Evolutionary conservation across 2,797 vertebrate genomes (phyloP), one percentile per base, ranked within the genome.

Genomic region (Harpagifer antarcticus): DNA sequence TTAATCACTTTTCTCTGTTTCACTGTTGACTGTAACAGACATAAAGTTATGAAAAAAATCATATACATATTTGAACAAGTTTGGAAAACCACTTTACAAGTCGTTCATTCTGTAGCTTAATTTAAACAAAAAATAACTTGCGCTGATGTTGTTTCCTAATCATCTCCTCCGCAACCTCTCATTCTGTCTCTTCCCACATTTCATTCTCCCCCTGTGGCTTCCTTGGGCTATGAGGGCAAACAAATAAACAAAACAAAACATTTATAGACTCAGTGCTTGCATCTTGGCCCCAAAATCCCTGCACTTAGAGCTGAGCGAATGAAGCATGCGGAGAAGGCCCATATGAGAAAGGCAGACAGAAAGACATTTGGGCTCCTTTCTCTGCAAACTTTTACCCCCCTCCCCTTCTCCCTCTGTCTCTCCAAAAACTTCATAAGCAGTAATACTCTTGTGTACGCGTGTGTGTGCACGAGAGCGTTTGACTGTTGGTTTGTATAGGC

Each of bases 171-270:
- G 49, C 81, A 78, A 76, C 4, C 70, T 61, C 52, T 79, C 20
- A 16, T 68, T 87, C 72, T 82, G 78, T 71, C 52, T 82, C 60
- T 59, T 78, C 49, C 55, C 31, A 61, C 79, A 81, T 92, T 88
- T 68, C 69, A 56, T 76, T 78, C 83, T 90, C 79, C 84, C 87
- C 91, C 86, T 63, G 82, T 86, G 83, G 88, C 81, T 89, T 91
- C 71, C 76, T 82, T 63, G 61, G 84, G 90, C 86, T 90, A 90
- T 87, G 75, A 91, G 90, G 88, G 86, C 87, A 88, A 91, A 92
- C 89, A 92, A 92, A 92, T 89, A 93, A 89, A 91, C 90, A 89
- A 91, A 92, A 91, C 87, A 93, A 92, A 92, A 92, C 90, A 92
- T 93, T 91, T 89, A 91, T 92, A 89, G 86, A 92, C 81, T 91